These are phyloP conservation scores for Planiliza haematocheilus DNA, from an alignment of 2,113 vertebrate species.

Conservation along the genomic window DNA sequence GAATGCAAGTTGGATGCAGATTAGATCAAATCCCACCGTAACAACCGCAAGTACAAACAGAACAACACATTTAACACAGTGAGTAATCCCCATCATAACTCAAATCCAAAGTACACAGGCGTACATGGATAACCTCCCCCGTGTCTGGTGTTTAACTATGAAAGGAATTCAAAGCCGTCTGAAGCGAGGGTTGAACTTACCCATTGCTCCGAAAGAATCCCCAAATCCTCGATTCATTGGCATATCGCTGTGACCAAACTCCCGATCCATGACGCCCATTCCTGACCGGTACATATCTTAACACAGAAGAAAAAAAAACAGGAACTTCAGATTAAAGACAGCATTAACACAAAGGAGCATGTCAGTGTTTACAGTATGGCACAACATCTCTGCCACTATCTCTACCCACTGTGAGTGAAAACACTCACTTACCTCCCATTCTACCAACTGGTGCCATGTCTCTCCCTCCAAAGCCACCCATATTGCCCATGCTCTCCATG, in stretches of 20 bases:
- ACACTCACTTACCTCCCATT: slow-evolving; percentile 88
- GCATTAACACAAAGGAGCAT: no score
- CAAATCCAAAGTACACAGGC: neutral
- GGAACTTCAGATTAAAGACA: neutral
- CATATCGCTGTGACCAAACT: slow-evolving; percentile 93
- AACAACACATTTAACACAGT: neutral
- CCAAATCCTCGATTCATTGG: slow-evolving; percentile 92
- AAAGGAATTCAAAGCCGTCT: neutral
- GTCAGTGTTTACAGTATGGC: neutral
- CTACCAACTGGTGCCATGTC: slow-evolving; percentile 87
- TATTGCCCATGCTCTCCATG: slow-evolving; percentile 92
- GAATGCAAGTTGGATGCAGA: slow-evolving; percentile 48
- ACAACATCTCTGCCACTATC: neutral
- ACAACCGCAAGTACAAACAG: neutral
- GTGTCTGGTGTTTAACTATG: neutral
- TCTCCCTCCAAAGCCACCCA: slow-evolving; percentile 90
- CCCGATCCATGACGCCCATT: slow-evolving; percentile 93
- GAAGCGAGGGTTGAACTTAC: slow-evolving; percentile 70
- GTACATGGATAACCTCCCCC: neutral
- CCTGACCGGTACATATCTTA: slow-evolving; percentile 88
- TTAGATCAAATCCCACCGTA: neutral
- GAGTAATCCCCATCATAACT: neutral
- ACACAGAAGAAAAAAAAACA: slow-evolving; percentile 7
- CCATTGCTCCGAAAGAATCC: slow-evolving; percentile 95
- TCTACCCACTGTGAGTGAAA: neutral